Evolutionary conservation across 2,113 vertebrate species (phyloP).

Genomic region (Cinclus mexicanus): DNA sequence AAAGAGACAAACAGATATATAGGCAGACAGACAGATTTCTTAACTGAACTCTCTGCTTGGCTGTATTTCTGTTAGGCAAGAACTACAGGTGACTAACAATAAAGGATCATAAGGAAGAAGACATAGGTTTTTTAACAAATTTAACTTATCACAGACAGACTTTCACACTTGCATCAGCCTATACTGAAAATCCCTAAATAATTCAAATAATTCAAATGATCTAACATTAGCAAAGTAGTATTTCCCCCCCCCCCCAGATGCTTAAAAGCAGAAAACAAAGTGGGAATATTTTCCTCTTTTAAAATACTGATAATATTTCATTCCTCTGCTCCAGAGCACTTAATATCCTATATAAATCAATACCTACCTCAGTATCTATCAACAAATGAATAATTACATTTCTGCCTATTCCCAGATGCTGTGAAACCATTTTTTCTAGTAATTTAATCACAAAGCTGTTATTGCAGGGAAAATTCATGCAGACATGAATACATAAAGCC

Average conservation of each 20-base stretch:
- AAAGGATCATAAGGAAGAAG: not conserved
- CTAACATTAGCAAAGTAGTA: not conserved
- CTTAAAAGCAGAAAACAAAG: conserved; percentile 3
- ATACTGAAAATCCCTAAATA: conserved; percentile 19
- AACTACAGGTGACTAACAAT: not conserved
- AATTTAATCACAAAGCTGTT: conserved; percentile 41
- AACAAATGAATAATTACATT: conserved; percentile 52
- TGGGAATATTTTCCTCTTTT: not conserved
- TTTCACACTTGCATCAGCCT: not conserved
- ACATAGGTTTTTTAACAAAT: not conserved
- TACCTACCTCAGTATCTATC: not conserved
- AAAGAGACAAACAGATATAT: conserved; percentile 11
- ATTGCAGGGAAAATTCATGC: conserved; percentile 36
- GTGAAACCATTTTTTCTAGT: conserved; percentile 15
- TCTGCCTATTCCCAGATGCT: not conserved
- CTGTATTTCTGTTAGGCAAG: not conserved
- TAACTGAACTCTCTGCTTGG: not conserved
- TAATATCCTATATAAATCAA: conserved; percentile 26
- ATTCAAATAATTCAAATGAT: conserved; percentile 3
- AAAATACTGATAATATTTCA: conserved; percentile 7
- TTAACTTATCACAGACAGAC: not conserved
- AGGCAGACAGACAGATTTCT: not conserved
- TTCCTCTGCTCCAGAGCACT: not conserved
- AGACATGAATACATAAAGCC: not conserved
- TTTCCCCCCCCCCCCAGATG: not conserved